Conservation (phyloP, 2,888 invertebrate genomes). For the Pterostichus niger region DNA sequence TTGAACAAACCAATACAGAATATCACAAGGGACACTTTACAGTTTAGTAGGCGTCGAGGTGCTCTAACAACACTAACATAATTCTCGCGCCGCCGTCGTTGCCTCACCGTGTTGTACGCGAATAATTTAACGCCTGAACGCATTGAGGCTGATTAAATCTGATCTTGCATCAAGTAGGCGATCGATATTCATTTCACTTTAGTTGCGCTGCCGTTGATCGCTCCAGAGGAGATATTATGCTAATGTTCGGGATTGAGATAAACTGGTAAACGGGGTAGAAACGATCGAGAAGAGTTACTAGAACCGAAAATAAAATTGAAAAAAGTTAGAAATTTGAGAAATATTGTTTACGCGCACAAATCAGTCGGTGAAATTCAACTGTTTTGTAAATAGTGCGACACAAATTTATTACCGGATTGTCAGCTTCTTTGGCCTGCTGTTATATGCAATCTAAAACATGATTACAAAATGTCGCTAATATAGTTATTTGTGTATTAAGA, state of each 20-base stretch:
- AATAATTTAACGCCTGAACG: constrained; percentile 55
- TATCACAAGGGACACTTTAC: constrained; percentile 18
- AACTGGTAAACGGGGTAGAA: neutral
- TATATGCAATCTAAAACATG: too few relatives aligned
- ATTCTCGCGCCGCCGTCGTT: neutral
- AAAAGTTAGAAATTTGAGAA: too few relatives aligned
- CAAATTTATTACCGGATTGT: too few relatives aligned
- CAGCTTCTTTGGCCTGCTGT: too few relatives aligned
- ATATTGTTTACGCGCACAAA: too few relatives aligned
- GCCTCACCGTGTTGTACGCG: constrained; percentile 24
- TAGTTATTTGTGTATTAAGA: too few relatives aligned
- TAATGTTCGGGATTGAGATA: constrained; percentile 19
- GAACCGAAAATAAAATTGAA: neutral
- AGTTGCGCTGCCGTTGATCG: constrained; percentile 33
- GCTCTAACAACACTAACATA: constrained; percentile 43
- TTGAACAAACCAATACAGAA: too few relatives aligned
- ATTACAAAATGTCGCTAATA: too few relatives aligned
- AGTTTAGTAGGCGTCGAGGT: neutral
- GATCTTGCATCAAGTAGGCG: constrained; percentile 49
- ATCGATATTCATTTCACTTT: constrained; percentile 52
- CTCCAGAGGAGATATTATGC: constrained; percentile 41
- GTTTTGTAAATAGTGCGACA: too few relatives aligned
- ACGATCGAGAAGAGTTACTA: neutral
- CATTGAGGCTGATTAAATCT: constrained; percentile 50
- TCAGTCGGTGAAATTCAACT: too few relatives aligned